Base-by-base conservation (phyloP, 2,888 invertebrate species). In the Caenorhabditis zanzibari region DNA sequence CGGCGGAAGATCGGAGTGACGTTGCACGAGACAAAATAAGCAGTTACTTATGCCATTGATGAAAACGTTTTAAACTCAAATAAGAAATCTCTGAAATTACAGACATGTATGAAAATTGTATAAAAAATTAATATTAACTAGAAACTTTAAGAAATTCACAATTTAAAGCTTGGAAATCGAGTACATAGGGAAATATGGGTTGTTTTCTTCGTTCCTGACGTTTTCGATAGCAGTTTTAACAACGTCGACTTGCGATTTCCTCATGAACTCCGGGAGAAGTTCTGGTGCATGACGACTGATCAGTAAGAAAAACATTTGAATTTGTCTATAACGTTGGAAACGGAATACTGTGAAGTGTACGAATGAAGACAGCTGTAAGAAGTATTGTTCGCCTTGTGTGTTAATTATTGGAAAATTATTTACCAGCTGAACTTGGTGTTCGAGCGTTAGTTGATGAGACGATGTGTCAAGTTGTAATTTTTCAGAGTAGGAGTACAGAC, bases 281-380 rank as follows among this genome's bases (percentile, higher is more conserved):
- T 75, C 28, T 5, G 74, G 64, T 22, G 32, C 16, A 28, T 14
- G 19, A 10, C 32, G 38, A 12, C 41, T 64, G 19, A 64, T 47
- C 3, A 56, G 0, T 9, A 19, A n/a, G 7, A 66, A 35, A 26
- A 75, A 73, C 6, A 38, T 16, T 52, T 52, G 19, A 26, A 73
- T 61, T 24, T 61, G 72, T 4, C 72, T 49, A n/a, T 26, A 10
- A 5, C 61, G 59, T 64, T 52, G 35, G 14, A 49, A 64, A 64
- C 52, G 64, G 38, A 64, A 75, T 9, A 24, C 28, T 12, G 56
- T 32, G 64, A 66, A 12, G 28, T 64, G 64, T 2, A 41, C 22
- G 28, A 75, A 54, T 1, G 74, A 75, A 16, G 64, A 64, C 2
- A 75, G 14, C 72, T 73, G 52, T n/a, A 68, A 68, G 19, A 28